Conservation (phyloP, 2,113 vertebrate genomes). For the Cynoglossus semilaevis region DNA sequence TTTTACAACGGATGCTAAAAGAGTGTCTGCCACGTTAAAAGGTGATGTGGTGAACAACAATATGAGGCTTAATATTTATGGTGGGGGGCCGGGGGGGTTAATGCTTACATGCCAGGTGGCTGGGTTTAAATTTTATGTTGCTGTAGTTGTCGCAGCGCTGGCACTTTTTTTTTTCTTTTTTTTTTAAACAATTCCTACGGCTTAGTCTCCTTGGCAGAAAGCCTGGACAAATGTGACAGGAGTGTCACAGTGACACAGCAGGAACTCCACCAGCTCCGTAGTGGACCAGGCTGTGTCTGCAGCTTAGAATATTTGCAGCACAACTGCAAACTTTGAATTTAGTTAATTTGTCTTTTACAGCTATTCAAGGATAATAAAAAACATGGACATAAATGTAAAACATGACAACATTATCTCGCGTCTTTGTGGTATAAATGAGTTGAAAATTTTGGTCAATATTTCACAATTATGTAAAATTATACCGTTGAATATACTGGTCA, state of each 20-base stretch:
- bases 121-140: slow-evolving; percentile 50
- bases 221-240: slow-evolving; percentile 45
- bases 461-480: no score
- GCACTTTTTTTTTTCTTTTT: slow-evolving; percentile 28
- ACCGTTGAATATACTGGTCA: no score
- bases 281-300: slow-evolving; percentile 14
- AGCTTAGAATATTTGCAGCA: no score
- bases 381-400: no score
- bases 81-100: not conserved
- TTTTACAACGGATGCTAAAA: slow-evolving; percentile 3
- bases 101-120: slow-evolving; percentile 41
- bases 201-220: slow-evolving; percentile 39
- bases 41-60: not conserved
- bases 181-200: slow-evolving; percentile 40
- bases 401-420: no score
- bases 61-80: slow-evolving; percentile 11
- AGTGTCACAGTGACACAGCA: slow-evolving; percentile 34
- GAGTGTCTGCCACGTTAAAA: not conserved
- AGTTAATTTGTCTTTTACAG: no score
- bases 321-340: no score
- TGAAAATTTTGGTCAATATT: no score
- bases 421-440: no score
- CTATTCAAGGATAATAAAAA: no score
- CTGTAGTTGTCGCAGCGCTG: slow-evolving; percentile 31
- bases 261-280: slow-evolving; percentile 14